Conservation (phyloP, 2,888 invertebrate genomes). For the Hypomecis atomaria region DNA sequence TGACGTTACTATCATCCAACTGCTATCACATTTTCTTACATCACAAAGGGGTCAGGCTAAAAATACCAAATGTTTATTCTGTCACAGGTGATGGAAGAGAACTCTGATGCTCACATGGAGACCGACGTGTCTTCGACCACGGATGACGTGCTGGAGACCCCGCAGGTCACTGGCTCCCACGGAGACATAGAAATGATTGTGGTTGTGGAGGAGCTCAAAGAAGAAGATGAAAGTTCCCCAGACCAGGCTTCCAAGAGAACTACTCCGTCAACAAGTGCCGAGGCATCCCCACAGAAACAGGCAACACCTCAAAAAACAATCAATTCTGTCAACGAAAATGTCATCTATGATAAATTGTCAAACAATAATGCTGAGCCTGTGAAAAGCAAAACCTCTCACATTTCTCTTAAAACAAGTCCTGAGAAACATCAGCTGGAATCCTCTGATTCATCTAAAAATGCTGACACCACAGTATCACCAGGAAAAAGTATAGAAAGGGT, state of each 20-base stretch:
- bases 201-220: conserved; percentile 67
- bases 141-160: conserved; percentile 63
- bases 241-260: conserved; percentile 28
- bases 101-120: conserved; percentile 71
- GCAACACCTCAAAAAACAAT: conserved; percentile 24
- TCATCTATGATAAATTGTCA: conserved; percentile 2
- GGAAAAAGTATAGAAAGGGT: conserved; percentile 31
- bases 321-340: conserved; percentile 12
- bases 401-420: conserved; percentile 28
- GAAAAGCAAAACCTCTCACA: conserved; percentile 6
- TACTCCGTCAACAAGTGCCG: conserved; percentile 41
- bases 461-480: conserved; percentile 14
- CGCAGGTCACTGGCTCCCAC: conserved; percentile 62
- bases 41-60: conserved; percentile 57
- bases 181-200: conserved; percentile 70
- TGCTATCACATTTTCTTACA: conserved; percentile 50
- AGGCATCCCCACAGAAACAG: conserved; percentile 31
- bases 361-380: conserved; percentile 4
- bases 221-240: conserved; percentile 50
- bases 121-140: conserved; percentile 76
- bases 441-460: conserved; percentile 53
- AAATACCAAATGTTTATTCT: conserved; percentile 61
- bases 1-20: conserved; percentile 35
- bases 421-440: conserved; percentile 43
- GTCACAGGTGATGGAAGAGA: conserved; percentile 76